Percentiles rank a stretch among this genome's conserved stretches.
These are phyloP conservation scores for Ashinkailepas kermadecensis DNA, from an alignment of 2,888 invertebrate genomes.

Conservation along the genomic window DNA sequence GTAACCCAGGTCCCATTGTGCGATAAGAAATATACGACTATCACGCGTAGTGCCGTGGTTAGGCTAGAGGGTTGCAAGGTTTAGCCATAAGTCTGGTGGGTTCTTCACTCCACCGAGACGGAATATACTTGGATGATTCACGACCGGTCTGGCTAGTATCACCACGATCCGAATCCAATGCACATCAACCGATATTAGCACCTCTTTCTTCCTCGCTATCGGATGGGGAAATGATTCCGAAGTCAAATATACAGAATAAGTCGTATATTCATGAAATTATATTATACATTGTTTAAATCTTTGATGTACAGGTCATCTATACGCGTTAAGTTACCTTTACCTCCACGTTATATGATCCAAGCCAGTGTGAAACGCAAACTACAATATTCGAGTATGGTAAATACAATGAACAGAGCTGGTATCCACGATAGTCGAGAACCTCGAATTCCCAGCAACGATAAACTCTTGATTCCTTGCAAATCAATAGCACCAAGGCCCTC, in stretches of 20 bases:
- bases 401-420: background rate
- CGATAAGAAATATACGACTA: no score
- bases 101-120: no score
- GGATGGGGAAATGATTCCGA: no score
- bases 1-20: no score
- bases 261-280: conserved; percentile 4
- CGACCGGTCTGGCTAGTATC: no score
- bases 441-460: background rate
- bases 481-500: background rate
- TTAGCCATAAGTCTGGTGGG: no score
- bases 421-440: background rate
- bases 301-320: conserved; percentile 1
- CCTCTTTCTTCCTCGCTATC: no score
- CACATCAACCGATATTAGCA: no score
- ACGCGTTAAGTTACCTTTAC: conserved; percentile 10
- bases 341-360: background rate
- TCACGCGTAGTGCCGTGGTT: no score
- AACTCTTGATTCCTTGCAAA: background rate
- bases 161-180: no score
- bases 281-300: background rate
- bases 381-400: background rate
- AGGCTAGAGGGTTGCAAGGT: no score
- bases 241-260: background rate
- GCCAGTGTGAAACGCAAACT: conserved; percentile 8
- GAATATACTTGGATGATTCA: no score